Conservation (phyloP, 1,140 invertebrate genomes). For the Hyles euphorbiae region DNA sequence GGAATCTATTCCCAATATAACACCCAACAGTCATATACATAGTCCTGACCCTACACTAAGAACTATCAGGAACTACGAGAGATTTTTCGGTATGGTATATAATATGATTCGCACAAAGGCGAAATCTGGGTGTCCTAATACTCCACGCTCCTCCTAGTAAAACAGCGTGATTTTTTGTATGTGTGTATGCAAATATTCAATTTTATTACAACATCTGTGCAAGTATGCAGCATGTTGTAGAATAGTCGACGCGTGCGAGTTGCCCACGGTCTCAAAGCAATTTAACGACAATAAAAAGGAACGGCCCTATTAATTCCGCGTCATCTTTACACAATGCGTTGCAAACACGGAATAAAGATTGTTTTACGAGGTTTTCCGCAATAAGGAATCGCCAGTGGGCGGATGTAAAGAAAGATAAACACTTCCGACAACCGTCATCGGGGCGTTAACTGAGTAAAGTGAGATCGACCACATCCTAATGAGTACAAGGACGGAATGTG, state of each 20-base stretch:
- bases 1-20: too few species aligned
- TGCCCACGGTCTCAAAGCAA: background rate
- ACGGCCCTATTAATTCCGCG: constrained; percentile 15
- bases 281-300: constrained; percentile 10
- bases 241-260: background rate
- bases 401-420: constrained; percentile 25
- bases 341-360: constrained; percentile 27
- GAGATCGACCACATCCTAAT: constrained; percentile 58
- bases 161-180: too few species aligned
- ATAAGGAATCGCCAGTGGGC: constrained; percentile 45
- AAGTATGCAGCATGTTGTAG: background rate
- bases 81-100: too few species aligned
- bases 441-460: constrained; percentile 35
- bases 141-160: too few species aligned
- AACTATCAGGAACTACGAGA: too few species aligned
- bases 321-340: constrained; percentile 25
- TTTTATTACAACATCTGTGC: too few species aligned
- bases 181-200: too few species aligned
- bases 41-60: too few species aligned
- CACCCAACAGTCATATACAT: too few species aligned
- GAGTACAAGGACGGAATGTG: constrained; percentile 48
- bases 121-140: too few species aligned
- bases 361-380: constrained; percentile 57
- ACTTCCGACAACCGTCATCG: constrained; percentile 32
- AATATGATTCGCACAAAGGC: too few species aligned